Base-by-base conservation (phyloP, 2,113 vertebrate species). In the Arvicanthis niloticus region DNA sequence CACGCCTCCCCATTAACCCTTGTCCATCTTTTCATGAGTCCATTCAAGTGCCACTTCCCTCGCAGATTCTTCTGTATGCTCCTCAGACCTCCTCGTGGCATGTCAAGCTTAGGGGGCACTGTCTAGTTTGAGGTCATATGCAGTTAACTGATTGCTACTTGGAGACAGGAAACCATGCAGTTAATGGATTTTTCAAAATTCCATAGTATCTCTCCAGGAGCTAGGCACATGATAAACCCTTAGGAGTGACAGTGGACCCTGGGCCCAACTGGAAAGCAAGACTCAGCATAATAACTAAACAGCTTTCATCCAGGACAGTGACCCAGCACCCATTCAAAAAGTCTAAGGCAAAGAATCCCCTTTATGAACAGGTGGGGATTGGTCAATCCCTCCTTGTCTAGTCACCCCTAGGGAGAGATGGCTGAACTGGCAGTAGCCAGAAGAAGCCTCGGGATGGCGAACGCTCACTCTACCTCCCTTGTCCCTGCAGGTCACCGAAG, bases 401-500 rank as follows among this genome's bases (percentile, higher is more conserved):
- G 93, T 76, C 22, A 51, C 53, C 92, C 88, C 92, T 95, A 97
- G 93, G 51, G 84, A 97, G 88, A 97, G 88, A 93, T 73, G 96
- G 97, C 97, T 93, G 96, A 97, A 91, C 96, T 97, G 97, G 97
- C 97, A 37, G 67, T n/a, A 96, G 97, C 97, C 97, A 97, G 96
- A 97, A 91, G 87, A 96, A 96, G 97, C 97, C 97, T 86, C 93
- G 91, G 96, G 97, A 96, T 93, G 96, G 96, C 56, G 93, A 97
- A 97, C 91, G 96, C 96, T 97, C 94, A 96, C 89, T 97, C 77
- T 97, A 68, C 95, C 96, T 97, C 98, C 97, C 97, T 97, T 98
- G 97, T 98, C 97, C 96, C 97, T 97, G 97, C 98, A 99, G 99
- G 98, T 98, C 89, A 99, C 99, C 0, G 99, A 99, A 98, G 99